Conservation (phyloP, 2,113 vertebrate genomes). For the Cryptomyrus ogoouensis region DNA sequence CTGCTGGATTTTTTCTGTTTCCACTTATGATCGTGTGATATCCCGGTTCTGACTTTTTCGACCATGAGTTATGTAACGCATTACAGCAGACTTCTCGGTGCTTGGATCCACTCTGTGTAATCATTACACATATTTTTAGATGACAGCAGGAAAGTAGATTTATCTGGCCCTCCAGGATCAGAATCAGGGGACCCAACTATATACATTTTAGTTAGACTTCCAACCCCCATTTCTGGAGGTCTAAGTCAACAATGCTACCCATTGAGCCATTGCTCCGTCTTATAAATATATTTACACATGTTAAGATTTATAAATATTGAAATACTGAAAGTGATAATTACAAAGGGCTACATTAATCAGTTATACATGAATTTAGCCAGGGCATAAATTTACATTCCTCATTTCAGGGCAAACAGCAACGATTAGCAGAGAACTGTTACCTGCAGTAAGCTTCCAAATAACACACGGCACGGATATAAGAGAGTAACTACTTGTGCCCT, state of each 20-base stretch:
- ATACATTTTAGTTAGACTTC: neutral
- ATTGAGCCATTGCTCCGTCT: neutral
- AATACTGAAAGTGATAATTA: neutral
- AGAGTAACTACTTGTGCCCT: neutral
- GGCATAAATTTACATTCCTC: neutral
- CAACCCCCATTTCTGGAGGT: neutral
- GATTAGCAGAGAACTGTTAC: neutral
- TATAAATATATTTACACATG: neutral
- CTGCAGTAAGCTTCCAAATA: neutral
- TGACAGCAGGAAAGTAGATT: neutral
- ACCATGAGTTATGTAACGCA: neutral
- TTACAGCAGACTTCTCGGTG: neutral
- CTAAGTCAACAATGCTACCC: neutral
- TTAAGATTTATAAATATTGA: neutral
- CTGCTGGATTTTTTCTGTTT: neutral
- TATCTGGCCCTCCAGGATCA: neutral
- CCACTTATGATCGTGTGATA: neutral
- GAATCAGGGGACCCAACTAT: neutral
- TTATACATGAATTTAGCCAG: neutral
- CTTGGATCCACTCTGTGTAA: neutral
- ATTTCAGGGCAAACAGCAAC: neutral
- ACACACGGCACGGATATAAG: neutral
- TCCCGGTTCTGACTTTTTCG: neutral
- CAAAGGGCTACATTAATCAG: neutral
- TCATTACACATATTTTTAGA: neutral